A percentile compares a stretch with the other conserved stretches of the same genome.
These are phyloP conservation scores for Heteromyza rotundicornis DNA, from an alignment of 2,888 invertebrate species.

Conservation along the genomic window DNA sequence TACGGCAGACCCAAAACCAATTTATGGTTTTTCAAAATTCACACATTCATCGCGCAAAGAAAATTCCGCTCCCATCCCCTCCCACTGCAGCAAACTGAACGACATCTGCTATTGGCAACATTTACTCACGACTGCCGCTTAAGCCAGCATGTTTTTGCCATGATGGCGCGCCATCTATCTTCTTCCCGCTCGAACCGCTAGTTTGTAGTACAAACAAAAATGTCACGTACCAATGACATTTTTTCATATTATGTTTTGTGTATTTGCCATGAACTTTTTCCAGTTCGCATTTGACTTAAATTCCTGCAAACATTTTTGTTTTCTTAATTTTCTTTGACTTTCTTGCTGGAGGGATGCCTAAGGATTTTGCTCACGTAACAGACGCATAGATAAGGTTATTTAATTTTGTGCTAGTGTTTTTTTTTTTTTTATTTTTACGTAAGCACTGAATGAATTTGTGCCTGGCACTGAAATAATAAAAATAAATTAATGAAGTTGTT, in stretches of 20 bases:
- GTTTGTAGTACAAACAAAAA: slow-evolving; percentile 14
- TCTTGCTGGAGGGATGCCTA: slow-evolving; percentile 15
- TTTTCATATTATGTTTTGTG: slow-evolving; percentile 44
- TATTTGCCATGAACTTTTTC: slow-evolving; percentile 12
- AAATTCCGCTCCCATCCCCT: too few relatives aligned
- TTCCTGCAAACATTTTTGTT: slow-evolving; percentile 11
- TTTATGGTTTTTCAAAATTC: too few relatives aligned
- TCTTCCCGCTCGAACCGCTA: slow-evolving; percentile 11
- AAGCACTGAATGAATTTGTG: neutral
- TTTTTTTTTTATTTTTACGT: too few relatives aligned
- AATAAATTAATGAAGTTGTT: slow-evolving; percentile 44
- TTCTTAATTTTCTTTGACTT: slow-evolving; percentile 7
- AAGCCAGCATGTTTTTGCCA: neutral
- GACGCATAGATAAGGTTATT: slow-evolving; percentile 52
- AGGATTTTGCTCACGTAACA: slow-evolving; percentile 47
- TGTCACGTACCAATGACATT: slow-evolving; percentile 50
- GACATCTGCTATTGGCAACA: too few relatives aligned
- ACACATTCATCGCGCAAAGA: too few relatives aligned
- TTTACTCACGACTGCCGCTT: neutral
- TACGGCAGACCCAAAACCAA: too few relatives aligned
- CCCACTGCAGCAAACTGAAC: too few relatives aligned
- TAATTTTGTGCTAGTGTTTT: slow-evolving; percentile 38
- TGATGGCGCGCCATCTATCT: slow-evolving; percentile 7
- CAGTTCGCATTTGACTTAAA: slow-evolving; percentile 7
- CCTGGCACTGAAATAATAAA: slow-evolving; percentile 7